Conservation (phyloP, 2,797 vertebrate genomes). For the Sebastes reedi region DNA sequence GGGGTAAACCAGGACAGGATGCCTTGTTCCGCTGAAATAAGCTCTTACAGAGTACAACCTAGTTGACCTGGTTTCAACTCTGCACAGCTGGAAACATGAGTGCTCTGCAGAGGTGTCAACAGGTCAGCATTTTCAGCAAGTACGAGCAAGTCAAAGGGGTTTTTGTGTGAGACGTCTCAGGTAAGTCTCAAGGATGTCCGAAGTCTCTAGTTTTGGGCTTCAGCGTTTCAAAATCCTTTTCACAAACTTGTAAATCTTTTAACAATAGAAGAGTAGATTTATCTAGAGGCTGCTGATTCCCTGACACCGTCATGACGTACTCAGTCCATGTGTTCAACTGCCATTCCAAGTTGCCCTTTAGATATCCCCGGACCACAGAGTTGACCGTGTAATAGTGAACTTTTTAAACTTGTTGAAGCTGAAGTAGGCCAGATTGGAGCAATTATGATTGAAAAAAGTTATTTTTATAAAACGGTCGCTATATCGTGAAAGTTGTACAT, state of each 20-base stretch:
- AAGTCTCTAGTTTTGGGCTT: neutral
- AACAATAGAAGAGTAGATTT: neutral
- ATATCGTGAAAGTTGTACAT: no score
- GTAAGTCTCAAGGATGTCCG: slow-evolving; percentile 23
- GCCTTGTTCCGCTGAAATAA: slow-evolving; percentile 38
- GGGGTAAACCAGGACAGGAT: slow-evolving; percentile 13
- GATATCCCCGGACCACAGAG: neutral
- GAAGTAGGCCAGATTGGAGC: no score
- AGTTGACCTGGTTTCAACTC: slow-evolving; percentile 65
- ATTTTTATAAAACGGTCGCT: no score
- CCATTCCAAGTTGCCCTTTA: neutral
- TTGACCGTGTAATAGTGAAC: neutral
- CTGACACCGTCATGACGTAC: neutral
- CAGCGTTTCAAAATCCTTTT: neutral
- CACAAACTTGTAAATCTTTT: neutral
- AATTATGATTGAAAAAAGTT: no score
- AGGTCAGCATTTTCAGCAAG: slow-evolving; percentile 61
- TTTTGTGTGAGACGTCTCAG: slow-evolving; percentile 35
- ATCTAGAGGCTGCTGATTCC: neutral
- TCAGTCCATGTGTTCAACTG: neutral
- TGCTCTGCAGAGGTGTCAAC: slow-evolving; percentile 68
- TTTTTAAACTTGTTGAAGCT: neutral
- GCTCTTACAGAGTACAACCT: slow-evolving; percentile 17
- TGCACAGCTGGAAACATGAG: slow-evolving; percentile 63
- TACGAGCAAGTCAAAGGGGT: slow-evolving; percentile 33